These are phyloP conservation scores for Sebastes glaucus DNA, from an alignment of 2,797 vertebrate genomes.

Conservation along the genomic window DNA sequence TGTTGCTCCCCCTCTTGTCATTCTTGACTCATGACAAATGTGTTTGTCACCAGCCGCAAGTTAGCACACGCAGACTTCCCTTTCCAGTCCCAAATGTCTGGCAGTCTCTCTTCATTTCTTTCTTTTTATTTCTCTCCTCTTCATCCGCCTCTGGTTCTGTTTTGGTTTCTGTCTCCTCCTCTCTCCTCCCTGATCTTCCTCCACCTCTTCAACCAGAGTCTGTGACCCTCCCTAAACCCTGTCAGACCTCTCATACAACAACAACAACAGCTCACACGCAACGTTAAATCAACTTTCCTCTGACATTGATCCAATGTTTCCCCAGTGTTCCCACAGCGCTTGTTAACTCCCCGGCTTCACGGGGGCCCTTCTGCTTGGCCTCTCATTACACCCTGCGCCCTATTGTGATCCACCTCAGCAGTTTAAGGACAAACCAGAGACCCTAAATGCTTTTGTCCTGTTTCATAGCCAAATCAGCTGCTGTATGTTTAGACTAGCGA, in stretches of 20 bases:
- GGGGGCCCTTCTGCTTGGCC: conserved; percentile 22
- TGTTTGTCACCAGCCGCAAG: conserved; percentile 46
- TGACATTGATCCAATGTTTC: conserved; percentile 51
- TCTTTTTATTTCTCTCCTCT: conserved; percentile 7
- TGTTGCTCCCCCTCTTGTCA: conserved; percentile 37
- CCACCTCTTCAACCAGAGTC: background rate
- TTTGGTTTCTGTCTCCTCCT: conserved; percentile 7
- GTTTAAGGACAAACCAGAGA: conserved; percentile 44
- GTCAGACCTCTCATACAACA: conserved; percentile 36
- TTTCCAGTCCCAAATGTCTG: background rate
- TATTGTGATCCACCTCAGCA: conserved; percentile 41
- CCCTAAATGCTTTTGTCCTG: conserved; percentile 1
- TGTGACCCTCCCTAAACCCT: conserved; percentile 19
- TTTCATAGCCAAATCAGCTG: conserved; percentile 31
- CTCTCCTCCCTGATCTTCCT: background rate
- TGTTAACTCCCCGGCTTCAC: conserved; percentile 58
- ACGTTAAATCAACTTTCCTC: conserved; percentile 49
- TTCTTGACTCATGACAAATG: conserved; percentile 55
- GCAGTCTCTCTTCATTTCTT: background rate
- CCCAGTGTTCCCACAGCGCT: conserved; percentile 42
- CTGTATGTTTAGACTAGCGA: conserved; percentile 1
- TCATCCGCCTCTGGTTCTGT: conserved; percentile 1
- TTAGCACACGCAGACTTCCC: conserved; percentile 30
- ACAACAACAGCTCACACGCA: conserved; percentile 31
- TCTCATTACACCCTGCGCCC: conserved; percentile 23